Conservation (phyloP, 1,140 invertebrate species). For the Megathymus violae region DNA sequence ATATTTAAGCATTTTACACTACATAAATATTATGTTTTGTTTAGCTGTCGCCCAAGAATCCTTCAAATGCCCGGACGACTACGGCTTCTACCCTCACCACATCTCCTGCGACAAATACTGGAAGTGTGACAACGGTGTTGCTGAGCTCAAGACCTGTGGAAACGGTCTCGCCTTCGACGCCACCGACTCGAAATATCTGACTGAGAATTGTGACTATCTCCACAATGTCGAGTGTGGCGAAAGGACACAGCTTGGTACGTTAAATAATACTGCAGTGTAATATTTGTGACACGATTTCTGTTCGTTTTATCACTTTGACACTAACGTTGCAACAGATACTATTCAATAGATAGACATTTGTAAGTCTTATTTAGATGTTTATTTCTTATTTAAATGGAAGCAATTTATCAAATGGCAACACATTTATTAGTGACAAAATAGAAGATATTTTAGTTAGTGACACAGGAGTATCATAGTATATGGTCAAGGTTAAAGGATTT, state of each 20-base stretch:
- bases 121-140: slow-evolving; percentile 95
- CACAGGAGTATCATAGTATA: slow-evolving; percentile 13
- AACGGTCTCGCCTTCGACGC: slow-evolving; percentile 97
- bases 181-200: slow-evolving; percentile 93
- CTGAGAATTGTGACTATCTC: slow-evolving; percentile 97
- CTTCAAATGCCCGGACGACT: slow-evolving; percentile 97
- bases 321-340: slow-evolving; percentile 5
- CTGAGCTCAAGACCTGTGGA: slow-evolving; percentile 96
- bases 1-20: slow-evolving; percentile 5
- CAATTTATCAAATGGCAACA: slow-evolving; percentile 19
- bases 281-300: slow-evolving; percentile 4
- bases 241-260: slow-evolving; percentile 90
- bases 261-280: not conserved
- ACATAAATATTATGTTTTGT: slow-evolving; percentile 63
- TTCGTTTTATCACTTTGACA: not conserved
- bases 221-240: slow-evolving; percentile 98
- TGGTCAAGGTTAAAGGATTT: slow-evolving; percentile 48
- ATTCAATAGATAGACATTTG: slow-evolving; percentile 7
- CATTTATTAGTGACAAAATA: not conserved
- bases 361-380: slow-evolving; percentile 1
- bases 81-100: slow-evolving; percentile 96
- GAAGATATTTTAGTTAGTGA: slow-evolving; percentile 19
- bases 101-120: slow-evolving; percentile 97
- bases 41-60: slow-evolving; percentile 89
- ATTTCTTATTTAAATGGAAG: slow-evolving; percentile 13